Evolutionary conservation across 1,140 invertebrate species (phyloP), one percentile per base, ranked within the genome.

Genomic region (Drosophila arizonae): DNA sequence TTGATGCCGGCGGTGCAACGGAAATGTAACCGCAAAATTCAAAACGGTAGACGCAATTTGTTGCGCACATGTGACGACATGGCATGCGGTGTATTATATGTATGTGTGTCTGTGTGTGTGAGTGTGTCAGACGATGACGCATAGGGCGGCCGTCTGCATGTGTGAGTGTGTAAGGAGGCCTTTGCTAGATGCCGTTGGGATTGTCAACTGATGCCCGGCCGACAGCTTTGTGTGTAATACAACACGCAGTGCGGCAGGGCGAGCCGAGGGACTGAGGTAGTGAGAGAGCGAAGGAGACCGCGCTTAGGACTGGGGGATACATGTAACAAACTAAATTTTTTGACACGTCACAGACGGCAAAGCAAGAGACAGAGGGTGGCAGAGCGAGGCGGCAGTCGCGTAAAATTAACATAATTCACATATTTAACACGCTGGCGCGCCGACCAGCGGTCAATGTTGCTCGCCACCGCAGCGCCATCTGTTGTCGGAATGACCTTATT

Each of bases 11-110:
- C 66, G 76, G 30, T 80, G 84, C 76, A 88, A 76, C 84, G 85
- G 84, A 88, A 88, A 88, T 88, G 80, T 88, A 84, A 88, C 84
- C 84, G 77, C 84, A 88, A 88, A 79, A 88, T 88, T 84, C 73
- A 88, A 88, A 71, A 88, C 70, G 79, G 70, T 85, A 88, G 84
- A 88, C 84, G 79, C 84, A 88, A 88, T 88, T 88, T 88, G 84
- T 88, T 88, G 84, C 84, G 84, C 84, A 88, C 77, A 88, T 88
- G 84, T 84, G 73, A 72, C 76, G 50, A 72, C 70, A 41, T 54
- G 45, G 21, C 48, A 50, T 28, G 54, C 54, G 57, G 65, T 72
- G 63, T 61, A 48, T 64, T 72, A 67, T 61, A 45, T 64, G 55
- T 56, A n/a, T 52, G 15, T 67, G 57, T 60, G 60, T 39, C 54